These are phyloP conservation scores for Brachyrhaphis roseni DNA, from an alignment of 2,797 vertebrate genomes.

Conservation along the genomic window DNA sequence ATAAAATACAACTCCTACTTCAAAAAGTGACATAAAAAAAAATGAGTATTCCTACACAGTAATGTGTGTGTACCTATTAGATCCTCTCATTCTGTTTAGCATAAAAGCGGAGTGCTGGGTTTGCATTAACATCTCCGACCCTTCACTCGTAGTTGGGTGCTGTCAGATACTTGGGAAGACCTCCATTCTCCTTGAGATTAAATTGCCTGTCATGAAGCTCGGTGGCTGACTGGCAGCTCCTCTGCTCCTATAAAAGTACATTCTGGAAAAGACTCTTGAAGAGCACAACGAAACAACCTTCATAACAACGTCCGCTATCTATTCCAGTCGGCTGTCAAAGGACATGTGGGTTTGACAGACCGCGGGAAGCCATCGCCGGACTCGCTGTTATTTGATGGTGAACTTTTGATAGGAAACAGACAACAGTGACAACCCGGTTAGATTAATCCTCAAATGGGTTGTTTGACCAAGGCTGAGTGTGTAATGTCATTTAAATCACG, in stretches of 20 bases:
- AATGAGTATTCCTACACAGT: background rate
- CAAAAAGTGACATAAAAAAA: background rate
- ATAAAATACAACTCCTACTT: background rate
- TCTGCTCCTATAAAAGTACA: slow-evolving; percentile 66
- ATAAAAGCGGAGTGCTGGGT: slow-evolving; percentile 21
- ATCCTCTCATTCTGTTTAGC: slow-evolving; percentile 3
- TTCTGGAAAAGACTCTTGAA: slow-evolving; percentile 56
- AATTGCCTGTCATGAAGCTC: slow-evolving; percentile 74
- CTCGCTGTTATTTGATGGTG: slow-evolving; percentile 52
- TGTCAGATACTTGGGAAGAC: slow-evolving; percentile 59
- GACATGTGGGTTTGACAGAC: slow-evolving; percentile 48
- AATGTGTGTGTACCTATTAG: background rate
- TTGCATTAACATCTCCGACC: slow-evolving; percentile 16
- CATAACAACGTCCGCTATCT: slow-evolving; percentile 64
- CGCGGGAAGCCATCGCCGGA: slow-evolving; percentile 36
- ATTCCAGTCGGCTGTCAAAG: slow-evolving; percentile 57
- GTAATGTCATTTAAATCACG: slow-evolving; percentile 51
- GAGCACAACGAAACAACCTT: slow-evolving; percentile 65
- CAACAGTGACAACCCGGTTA: slow-evolving; percentile 46
- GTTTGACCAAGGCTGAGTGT: slow-evolving; percentile 41
- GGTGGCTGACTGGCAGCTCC: slow-evolving; percentile 70
- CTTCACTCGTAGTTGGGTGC: slow-evolving; percentile 45
- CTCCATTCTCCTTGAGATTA: slow-evolving; percentile 71
- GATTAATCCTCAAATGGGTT: slow-evolving; percentile 55
- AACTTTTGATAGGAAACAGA: slow-evolving; percentile 59